Percentiles rank a stretch among this genome's conserved stretches.
Conservation (phyloP, 2,888 invertebrate species). For the Capitulum mitella region DNA sequence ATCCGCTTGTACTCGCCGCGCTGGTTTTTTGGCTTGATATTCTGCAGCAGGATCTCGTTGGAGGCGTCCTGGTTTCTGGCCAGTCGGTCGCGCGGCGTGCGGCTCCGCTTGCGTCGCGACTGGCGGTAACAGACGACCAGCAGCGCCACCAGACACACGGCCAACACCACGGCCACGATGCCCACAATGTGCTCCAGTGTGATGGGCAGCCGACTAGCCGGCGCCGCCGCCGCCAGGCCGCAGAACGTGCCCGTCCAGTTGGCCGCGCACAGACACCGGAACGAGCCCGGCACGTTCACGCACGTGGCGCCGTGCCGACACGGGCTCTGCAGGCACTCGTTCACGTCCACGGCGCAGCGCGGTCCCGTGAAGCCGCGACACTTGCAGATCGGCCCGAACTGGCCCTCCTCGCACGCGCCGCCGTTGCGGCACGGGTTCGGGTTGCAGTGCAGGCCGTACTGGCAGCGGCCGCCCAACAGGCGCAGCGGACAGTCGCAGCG, state of each 20-base stretch:
- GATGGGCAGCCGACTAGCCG: conserved; percentile 55
- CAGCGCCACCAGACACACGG: conserved; percentile 51
- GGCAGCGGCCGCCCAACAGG: conserved; percentile 57
- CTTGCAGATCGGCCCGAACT: conserved; percentile 68
- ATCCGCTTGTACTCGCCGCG: conserved; percentile 50
- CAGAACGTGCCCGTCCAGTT: conserved; percentile 43
- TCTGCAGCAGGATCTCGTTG: conserved; percentile 49
- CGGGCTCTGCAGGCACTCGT: conserved; percentile 71
- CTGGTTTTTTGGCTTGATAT: conserved; percentile 31
- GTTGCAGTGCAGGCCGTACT: conserved; percentile 66
- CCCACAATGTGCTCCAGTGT: conserved; percentile 53
- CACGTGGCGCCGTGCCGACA: conserved; percentile 86
- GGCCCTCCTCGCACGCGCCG: conserved; percentile 84
- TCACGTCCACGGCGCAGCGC: conserved; percentile 70
- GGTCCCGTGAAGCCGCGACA: conserved; percentile 74
- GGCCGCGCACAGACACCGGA: conserved; percentile 49
- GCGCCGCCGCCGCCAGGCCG: conserved; percentile 54
- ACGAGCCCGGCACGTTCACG: conserved; percentile 54
- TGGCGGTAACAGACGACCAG: conserved; percentile 40
- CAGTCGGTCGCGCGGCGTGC: conserved; percentile 47
- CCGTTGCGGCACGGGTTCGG: conserved; percentile 76
- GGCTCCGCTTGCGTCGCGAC: conserved; percentile 41
- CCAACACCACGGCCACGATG: conserved; percentile 48
- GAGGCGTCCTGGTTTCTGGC: conserved; percentile 48
- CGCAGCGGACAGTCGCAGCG: conserved; percentile 63